Evolutionary conservation across 37 sponge, comb jelly and placozoan genomes (phyloP).

Genomic region (Tethya wilhelma): DNA sequence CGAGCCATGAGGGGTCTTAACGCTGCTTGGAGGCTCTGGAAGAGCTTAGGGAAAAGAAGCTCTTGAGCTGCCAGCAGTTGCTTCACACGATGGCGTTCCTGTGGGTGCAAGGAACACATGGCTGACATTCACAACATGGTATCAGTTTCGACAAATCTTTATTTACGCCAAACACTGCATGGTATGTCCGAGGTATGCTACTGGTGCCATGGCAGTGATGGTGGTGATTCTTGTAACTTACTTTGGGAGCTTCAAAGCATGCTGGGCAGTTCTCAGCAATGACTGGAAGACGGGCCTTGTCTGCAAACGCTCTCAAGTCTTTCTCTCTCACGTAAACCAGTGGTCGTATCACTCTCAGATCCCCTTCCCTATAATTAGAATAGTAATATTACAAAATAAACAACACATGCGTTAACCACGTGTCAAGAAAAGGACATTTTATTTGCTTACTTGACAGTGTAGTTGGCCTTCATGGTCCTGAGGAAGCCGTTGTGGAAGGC

Average conservation of each 20-base stretch:
- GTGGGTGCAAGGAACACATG: not conserved
- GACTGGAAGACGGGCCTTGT: constrained; percentile 74
- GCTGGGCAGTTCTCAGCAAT: constrained; percentile 97
- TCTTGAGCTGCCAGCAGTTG: constrained; percentile 92
- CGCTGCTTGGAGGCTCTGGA: constrained; percentile 74
- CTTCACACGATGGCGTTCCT: constrained; percentile 90
- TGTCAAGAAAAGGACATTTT: not conserved
- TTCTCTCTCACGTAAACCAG: constrained; percentile 90
- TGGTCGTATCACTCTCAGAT: constrained; percentile 91
- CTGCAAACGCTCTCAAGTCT: constrained; percentile 83
- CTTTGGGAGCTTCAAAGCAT: constrained; percentile 95
- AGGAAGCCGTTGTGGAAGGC: constrained; percentile 92
- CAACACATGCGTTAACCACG: not conserved
- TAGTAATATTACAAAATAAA: not conserved
- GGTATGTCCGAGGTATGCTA: too few relatives aligned
- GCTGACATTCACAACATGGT: too few relatives aligned
- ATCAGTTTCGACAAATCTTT: too few relatives aligned
- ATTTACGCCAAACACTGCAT: too few relatives aligned
- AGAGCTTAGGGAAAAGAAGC: constrained; percentile 82
- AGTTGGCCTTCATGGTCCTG: constrained; percentile 95
- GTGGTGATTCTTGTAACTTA: constrained; percentile 2
- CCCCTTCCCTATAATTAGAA: constrained; percentile 68
- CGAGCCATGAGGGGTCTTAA: constrained; percentile 83
- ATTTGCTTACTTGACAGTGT: constrained; percentile 76
- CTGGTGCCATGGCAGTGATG: not conserved